A percentile compares a stretch with the other conserved stretches of the same genome.
phyloP scores from a whole-genome alignment of 2,113 vertebrate genomes.

The Machaerirhynchus nigripectus region DNA sequence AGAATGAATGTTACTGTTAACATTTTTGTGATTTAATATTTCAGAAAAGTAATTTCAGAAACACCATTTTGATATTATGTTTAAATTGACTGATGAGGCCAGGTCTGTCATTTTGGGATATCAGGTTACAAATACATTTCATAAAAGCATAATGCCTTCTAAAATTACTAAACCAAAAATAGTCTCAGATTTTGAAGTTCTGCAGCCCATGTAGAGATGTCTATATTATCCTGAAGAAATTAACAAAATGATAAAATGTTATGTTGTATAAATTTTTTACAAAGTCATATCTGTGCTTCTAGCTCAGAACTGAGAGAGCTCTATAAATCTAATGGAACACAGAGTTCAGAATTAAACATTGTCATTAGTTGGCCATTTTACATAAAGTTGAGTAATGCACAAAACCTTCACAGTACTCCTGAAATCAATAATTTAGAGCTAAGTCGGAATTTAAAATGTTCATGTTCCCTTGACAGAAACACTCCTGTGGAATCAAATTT shows the following conservation, averaged over 20 bases:
- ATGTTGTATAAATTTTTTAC: slow-evolving; percentile 46
- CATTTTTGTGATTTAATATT: slow-evolving; percentile 35
- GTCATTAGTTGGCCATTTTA: slow-evolving; percentile 31
- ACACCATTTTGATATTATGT: slow-evolving; percentile 8
- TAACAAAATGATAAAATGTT: slow-evolving; percentile 62
- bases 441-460: slow-evolving; percentile 19
- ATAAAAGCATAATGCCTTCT: slow-evolving; percentile 58
- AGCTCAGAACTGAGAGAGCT: slow-evolving; percentile 10
- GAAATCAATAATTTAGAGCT: slow-evolving; percentile 49
- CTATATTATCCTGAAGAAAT: slow-evolving; percentile 44
- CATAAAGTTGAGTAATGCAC: slow-evolving; percentile 33
- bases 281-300: slow-evolving; percentile 46
- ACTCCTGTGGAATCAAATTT: not conserved
- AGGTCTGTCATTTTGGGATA: slow-evolving; percentile 33
- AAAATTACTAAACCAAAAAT: slow-evolving; percentile 62
- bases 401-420: not conserved
- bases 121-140: slow-evolving; percentile 56
- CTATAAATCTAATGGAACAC: slow-evolving; percentile 46
- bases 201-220: slow-evolving; percentile 2
- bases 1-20: not conserved
- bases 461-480: slow-evolving; percentile 34
- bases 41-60: slow-evolving; percentile 33
- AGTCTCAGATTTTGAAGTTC: slow-evolving; percentile 20
- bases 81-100: slow-evolving; percentile 15
- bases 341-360: slow-evolving; percentile 31